These are phyloP conservation scores for Rhineura floridana DNA, from an alignment of 2,113 vertebrate species.

Conservation along the genomic window DNA sequence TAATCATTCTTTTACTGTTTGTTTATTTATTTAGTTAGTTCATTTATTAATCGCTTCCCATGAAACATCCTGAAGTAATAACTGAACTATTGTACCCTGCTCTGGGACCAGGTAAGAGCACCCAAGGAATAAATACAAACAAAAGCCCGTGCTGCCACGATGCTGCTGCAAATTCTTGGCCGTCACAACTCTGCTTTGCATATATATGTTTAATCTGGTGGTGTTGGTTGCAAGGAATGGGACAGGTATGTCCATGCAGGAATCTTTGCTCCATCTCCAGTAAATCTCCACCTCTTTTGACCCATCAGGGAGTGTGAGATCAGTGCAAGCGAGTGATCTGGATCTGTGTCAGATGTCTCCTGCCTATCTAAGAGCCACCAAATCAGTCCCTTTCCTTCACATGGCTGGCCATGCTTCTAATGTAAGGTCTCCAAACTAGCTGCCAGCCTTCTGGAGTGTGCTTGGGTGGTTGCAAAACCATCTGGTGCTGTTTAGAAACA, in stretches of 20 bases:
- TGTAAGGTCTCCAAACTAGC: too few relatives aligned
- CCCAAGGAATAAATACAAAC: not conserved
- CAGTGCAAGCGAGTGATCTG: not conserved
- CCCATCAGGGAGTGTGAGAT: too few relatives aligned
- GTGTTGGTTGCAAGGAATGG: not conserved
- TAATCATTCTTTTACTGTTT: too few relatives aligned
- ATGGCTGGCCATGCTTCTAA: not conserved
- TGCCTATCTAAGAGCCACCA: not conserved
- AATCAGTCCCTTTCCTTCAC: not conserved
- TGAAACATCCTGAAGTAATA: too few relatives aligned
- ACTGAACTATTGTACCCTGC: too few relatives aligned
- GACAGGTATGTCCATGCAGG: not conserved
- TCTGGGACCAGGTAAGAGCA: not conserved
- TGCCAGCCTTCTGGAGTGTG: not conserved
- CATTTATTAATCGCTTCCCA: too few relatives aligned
- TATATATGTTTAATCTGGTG: not conserved
- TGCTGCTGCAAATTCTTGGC: not conserved
- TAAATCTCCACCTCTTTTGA: not conserved
- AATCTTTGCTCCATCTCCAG: not conserved
- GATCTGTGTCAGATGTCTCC: not conserved
- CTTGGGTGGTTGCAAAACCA: not conserved
- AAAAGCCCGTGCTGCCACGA: too few relatives aligned
- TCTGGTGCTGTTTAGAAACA: conserved; percentile 5
- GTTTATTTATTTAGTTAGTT: too few relatives aligned
- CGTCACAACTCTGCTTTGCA: not conserved